phyloP scores from a whole-genome alignment of 1,140 invertebrate genomes.

The Chrysopa pallens region DNA sequence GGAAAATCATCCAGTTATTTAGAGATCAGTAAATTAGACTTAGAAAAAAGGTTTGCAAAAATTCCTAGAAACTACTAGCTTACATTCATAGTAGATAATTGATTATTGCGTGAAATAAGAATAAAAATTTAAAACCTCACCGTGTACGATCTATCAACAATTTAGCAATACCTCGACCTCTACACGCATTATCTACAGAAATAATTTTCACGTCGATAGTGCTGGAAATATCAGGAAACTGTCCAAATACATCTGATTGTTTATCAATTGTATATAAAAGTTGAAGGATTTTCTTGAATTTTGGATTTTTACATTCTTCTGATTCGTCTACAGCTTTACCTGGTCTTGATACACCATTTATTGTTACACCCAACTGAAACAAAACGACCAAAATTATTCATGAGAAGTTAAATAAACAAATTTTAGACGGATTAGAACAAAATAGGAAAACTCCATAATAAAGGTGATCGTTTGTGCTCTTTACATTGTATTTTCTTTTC shows the following conservation, averaged over 20 bases:
- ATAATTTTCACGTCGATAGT: slow-evolving; percentile 42
- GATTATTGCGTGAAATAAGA: not conserved
- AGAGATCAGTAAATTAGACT: no score
- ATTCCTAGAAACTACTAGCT: no score
- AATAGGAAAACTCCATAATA: no score
- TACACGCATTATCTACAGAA: slow-evolving; percentile 40
- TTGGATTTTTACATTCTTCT: slow-evolving; percentile 30
- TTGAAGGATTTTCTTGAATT: slow-evolving; percentile 40
- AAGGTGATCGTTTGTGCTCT: no score
- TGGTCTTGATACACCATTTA: slow-evolving; percentile 11
- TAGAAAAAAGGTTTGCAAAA: no score
- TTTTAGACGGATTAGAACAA: no score
- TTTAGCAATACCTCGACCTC: slow-evolving; percentile 44
- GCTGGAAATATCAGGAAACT: slow-evolving; percentile 32
- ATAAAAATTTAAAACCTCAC: slow-evolving; percentile 23
- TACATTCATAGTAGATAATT: not conserved
- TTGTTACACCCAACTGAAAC: slow-evolving; percentile 2
- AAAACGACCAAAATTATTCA: no score
- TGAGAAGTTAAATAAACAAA: no score
- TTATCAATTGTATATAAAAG: slow-evolving; percentile 36
- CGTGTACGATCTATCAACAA: slow-evolving; percentile 39
- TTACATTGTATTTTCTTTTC: no score
- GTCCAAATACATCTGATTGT: slow-evolving; percentile 31
- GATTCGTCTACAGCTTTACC: slow-evolving; percentile 5
- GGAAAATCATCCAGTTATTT: no score